phyloP scores from a whole-genome alignment of 2,888 invertebrate species.

The Phyllotreta cruciferae region DNA sequence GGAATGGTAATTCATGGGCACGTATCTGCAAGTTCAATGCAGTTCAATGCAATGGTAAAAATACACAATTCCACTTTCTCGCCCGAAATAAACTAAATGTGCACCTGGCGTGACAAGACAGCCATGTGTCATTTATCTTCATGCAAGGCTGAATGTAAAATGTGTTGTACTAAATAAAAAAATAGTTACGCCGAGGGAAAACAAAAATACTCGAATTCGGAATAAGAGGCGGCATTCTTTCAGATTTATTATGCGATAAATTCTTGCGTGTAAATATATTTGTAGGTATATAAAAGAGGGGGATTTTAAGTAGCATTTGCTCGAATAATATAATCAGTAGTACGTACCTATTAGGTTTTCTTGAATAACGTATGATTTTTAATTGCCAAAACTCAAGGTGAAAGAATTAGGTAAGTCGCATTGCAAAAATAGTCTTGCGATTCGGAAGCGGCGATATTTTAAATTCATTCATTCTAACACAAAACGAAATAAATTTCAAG shows the following conservation, averaged over 20 bases:
- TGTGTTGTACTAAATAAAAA: neutral
- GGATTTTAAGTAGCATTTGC: too few species aligned
- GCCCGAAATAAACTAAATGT: conserved; percentile 32
- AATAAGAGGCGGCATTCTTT: conserved; percentile 1
- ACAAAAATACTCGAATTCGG: too few species aligned
- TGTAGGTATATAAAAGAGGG: too few species aligned
- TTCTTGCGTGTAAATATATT: too few species aligned
- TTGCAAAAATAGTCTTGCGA: too few species aligned
- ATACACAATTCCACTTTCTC: conserved; percentile 30
- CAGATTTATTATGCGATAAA: conserved; percentile 20
- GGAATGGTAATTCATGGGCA: neutral
- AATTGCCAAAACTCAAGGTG: too few species aligned
- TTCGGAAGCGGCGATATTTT: neutral
- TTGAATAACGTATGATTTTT: too few species aligned
- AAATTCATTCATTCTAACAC: conserved; percentile 20
- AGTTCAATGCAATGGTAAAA: conserved; percentile 15
- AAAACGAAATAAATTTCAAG: conserved; percentile 14
- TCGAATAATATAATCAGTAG: too few species aligned
- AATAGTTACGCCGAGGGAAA: too few species aligned
- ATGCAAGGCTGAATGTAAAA: conserved; percentile 32
- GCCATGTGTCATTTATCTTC: conserved; percentile 39
- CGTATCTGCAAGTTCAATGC: conserved; percentile 10
- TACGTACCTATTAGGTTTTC: too few species aligned
- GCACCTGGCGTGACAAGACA: conserved; percentile 36
- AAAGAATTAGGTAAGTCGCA: too few species aligned